A percentile compares a stretch with the other conserved stretches of the same genome.
Conservation (phyloP, 2,113 vertebrate genomes). For the Brachyistius frenatus region DNA sequence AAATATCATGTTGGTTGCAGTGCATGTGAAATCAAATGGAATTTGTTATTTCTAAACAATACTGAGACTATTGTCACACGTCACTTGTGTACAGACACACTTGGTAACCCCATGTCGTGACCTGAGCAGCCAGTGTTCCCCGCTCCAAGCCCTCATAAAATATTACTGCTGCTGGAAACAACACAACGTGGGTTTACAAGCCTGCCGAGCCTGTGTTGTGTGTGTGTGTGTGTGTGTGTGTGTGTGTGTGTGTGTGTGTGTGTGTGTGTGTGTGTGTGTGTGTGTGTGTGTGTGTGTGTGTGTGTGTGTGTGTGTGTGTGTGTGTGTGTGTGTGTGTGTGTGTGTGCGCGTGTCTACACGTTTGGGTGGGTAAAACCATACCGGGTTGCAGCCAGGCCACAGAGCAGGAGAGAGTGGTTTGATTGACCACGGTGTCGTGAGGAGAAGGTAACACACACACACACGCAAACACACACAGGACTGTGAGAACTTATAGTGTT, state of each 20-base stretch:
- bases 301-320: constrained; percentile 10
- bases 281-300: constrained; percentile 21
- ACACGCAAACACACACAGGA: constrained; percentile 13
- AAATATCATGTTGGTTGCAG: constrained; percentile 13
- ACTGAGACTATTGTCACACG: not conserved
- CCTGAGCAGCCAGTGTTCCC: constrained; percentile 56
- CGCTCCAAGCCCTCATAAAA: constrained; percentile 64
- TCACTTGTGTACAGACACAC: constrained; percentile 12
- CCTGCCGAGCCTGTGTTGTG: constrained; percentile 27
- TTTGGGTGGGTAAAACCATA: constrained; percentile 40
- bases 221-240: constrained; percentile 13
- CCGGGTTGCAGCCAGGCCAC: constrained; percentile 70
- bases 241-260: constrained; percentile 4
- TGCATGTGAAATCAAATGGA: constrained; percentile 15
- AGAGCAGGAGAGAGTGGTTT: constrained; percentile 57
- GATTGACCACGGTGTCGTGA: constrained; percentile 68
- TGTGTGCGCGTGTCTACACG: not conserved
- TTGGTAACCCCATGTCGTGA: constrained; percentile 65
- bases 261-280: constrained; percentile 4
- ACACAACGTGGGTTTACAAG: constrained; percentile 66
- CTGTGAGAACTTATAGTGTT: not conserved
- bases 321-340: constrained; percentile 19
- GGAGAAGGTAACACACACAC: constrained; percentile 34
- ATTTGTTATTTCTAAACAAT: constrained; percentile 5
- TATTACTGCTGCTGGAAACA: constrained; percentile 70